Conservation (phyloP, 1,140 invertebrate species). For the Myzus persicae region DNA sequence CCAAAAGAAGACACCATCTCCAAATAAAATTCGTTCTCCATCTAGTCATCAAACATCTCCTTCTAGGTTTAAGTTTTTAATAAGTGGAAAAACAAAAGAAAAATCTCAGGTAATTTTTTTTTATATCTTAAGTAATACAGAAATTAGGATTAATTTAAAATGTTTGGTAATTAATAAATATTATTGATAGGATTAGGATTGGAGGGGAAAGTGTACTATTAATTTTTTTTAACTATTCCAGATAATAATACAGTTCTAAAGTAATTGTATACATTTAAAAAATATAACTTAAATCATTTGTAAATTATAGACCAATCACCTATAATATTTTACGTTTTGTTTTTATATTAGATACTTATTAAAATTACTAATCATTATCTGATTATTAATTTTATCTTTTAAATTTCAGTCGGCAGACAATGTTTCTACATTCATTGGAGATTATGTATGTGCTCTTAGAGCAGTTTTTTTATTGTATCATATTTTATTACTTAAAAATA, state of each 20-base stretch:
- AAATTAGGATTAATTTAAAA: too few species aligned
- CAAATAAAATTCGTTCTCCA: slow-evolving; percentile 40
- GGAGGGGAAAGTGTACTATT: not conserved
- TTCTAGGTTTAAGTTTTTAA: slow-evolving; percentile 48
- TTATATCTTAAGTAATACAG: not conserved
- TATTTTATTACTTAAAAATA: not conserved
- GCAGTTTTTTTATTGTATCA: not conserved
- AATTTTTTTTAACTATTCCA: not conserved
- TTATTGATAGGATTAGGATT: not conserved
- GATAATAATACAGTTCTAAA: not conserved
- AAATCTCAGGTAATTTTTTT: slow-evolving; percentile 47
- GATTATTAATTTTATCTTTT: slow-evolving; percentile 26
- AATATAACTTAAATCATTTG: not conserved
- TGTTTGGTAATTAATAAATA: not conserved
- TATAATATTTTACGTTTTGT: not conserved
- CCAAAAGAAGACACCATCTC: slow-evolving; percentile 45
- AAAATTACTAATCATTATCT: not conserved
- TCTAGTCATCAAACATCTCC: slow-evolving; percentile 56
- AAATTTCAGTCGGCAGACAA: slow-evolving; percentile 59
- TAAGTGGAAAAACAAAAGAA: slow-evolving; percentile 47
- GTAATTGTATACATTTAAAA: not conserved
- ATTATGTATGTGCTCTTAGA: slow-evolving; percentile 47
- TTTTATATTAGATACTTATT: not conserved
- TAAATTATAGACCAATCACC: not conserved
- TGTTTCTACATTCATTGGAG: slow-evolving; percentile 48